Evolutionary conservation across 2,113 vertebrate genomes (phyloP), one percentile per base, ranked within the genome.

Genomic region (Cichladusa arquata): DNA sequence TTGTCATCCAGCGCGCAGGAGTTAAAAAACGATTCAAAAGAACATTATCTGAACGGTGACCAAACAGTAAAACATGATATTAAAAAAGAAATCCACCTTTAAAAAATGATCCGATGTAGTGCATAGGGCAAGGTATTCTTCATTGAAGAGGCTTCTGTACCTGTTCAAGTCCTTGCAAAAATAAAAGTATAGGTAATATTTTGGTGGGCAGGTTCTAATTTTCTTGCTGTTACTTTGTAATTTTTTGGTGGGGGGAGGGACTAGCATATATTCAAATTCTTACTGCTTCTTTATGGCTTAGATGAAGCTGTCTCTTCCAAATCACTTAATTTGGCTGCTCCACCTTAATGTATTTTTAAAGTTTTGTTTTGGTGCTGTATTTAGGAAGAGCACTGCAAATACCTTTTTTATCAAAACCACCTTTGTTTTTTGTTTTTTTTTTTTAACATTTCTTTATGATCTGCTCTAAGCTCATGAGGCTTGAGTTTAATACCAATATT

Each of bases 11-110:
- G 14, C 26, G 6, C 29, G 6, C 10, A 38, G 18, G 12, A 51
- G 26, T 48, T 8, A 22, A 34, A 47, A 42, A 47, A 48, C 13
- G 0, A 14, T 5, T 17, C 5, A 5, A 23, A 53, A 60, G 56
- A 50, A 9, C 11, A 3, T 47, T 0, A 6, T 69, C 19, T 42
- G 56, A 72, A 20, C 8, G 8, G 33, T 62, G 62, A 14, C 31
- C 6, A 5, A 31, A 67, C 28, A 44, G 5, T 3, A 54, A 8
- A 38, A 5, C 1, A 1, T 5, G 25, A 16, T 4, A 2, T 33
- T 64, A 8, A 61, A 50, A 57, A 76, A n/a, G 2, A 26, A 77
- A 47, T 4, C 3, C 3, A 3, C 10, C 5, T 69, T 65, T 24
- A 19, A 47, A 57, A 67, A 42, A 26, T 9, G 7, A 2, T 17